A percentile compares a stretch with the other conserved stretches of the same genome.
Evolutionary conservation across 1,140 invertebrate genomes (phyloP).

Genomic region (Trichoplusia ni): DNA sequence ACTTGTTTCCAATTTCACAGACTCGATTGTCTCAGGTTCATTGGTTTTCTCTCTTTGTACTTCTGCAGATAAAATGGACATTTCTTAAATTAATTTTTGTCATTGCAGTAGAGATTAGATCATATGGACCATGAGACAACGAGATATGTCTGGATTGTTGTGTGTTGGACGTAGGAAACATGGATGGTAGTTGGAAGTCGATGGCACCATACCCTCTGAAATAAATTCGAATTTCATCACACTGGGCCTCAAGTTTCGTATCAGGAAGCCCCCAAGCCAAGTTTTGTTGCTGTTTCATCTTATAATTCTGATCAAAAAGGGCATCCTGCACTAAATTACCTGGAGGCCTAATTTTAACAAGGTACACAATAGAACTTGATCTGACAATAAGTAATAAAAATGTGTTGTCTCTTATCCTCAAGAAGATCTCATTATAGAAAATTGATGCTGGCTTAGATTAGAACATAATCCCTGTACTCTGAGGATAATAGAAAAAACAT

Average conservation of each 20-base stretch:
- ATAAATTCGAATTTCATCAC: slow-evolving; percentile 78
- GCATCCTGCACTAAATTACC: too few species aligned
- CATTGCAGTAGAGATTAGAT: slow-evolving; percentile 71
- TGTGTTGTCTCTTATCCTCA: too few species aligned
- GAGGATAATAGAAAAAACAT: too few species aligned
- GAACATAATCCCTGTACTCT: too few species aligned
- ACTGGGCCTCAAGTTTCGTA: slow-evolving; percentile 53
- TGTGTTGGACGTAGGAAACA: slow-evolving; percentile 79
- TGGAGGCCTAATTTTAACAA: too few species aligned
- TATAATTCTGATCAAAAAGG: too few species aligned
- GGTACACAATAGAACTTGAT: too few species aligned
- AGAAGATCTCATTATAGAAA: too few species aligned
- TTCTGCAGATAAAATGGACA: slow-evolving; percentile 79
- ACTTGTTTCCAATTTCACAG: slow-evolving; percentile 54
- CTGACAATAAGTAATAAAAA: too few species aligned
- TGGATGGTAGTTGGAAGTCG: slow-evolving; percentile 70
- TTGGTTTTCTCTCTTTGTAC: slow-evolving; percentile 73
- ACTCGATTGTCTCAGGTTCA: slow-evolving; percentile 76
- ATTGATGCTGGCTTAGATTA: too few species aligned
- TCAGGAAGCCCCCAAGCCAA: slow-evolving; percentile 55
- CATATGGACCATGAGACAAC: slow-evolving; percentile 83
- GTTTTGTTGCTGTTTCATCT: slow-evolving; percentile 72
- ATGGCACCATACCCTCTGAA: slow-evolving; percentile 79
- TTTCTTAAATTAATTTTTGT: slow-evolving; percentile 63
- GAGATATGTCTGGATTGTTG: slow-evolving; percentile 82